Base-by-base conservation (phyloP, 1,140 invertebrate species). In the Drosophila quadrilineata region DNA sequence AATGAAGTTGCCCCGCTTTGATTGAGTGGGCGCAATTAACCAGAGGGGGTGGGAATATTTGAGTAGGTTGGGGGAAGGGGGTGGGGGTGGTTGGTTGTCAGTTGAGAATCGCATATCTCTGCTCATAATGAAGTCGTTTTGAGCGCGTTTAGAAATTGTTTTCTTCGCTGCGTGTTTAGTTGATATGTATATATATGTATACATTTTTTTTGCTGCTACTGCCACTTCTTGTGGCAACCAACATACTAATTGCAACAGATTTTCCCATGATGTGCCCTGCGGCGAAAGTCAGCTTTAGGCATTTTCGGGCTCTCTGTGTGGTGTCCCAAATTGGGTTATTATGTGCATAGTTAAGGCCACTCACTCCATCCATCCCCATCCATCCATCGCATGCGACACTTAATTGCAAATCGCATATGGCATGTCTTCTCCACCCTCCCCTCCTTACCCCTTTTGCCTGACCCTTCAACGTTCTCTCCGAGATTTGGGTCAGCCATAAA, bases 91-190 rank as follows among this genome's bases (percentile, higher is more conserved):
- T 52, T 36, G 26, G 28, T 12, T 17, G 41, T 19, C 60, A 68
- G 68, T 79, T 74, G 74, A 60, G 64, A 53, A 71, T 58, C 28
- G 53, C 77, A 82, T 84, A 85, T 85, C 85, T 85, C 79, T 85
- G 75, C 71, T 85, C 71, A 85, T 85, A 85, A 85, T 85, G 67
- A 85, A 85, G 79, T 85, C 77, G 79, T 85, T 85, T 86, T 86
- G 79, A 85, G 71, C 75, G 79, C 79, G 74, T 85, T 85, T 85
- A 85, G 79, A 85, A 85, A 85, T 85, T 85, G 77, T 85, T 85
- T 85, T n/a, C n/a, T n/a, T 86, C 80, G 79, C 77, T 82, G 77
- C 76, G 76, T 82, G 77, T 84, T 73, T 69, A 72, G 57, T 85
- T 79, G n/a, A n/a, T n/a, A n/a, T n/a, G n/a, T n/a, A n/a, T n/a